phyloP scores from a whole-genome alignment of 2,113 vertebrate genomes.

The Heterochromis multidens region DNA sequence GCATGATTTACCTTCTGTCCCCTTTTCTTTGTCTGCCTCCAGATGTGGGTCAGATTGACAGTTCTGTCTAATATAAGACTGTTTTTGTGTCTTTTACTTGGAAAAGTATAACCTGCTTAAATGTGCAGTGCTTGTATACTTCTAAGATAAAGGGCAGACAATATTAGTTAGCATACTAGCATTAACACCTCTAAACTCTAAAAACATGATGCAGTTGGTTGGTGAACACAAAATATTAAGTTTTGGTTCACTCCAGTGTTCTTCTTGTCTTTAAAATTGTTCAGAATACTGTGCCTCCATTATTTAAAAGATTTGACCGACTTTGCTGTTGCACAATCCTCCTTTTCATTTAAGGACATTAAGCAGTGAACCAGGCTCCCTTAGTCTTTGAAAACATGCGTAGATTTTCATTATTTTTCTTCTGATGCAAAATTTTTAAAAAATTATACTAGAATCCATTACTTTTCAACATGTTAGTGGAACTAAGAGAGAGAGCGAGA shows the following conservation, averaged over 20 bases:
- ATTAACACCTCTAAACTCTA: not conserved
- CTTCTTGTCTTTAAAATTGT: not conserved
- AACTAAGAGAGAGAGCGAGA: not conserved
- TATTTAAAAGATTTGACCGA: not conserved
- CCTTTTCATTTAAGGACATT: not conserved
- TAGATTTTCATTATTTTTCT: too few relatives aligned
- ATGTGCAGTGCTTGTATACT: not conserved
- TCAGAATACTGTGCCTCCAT: not conserved
- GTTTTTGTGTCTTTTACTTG: not conserved
- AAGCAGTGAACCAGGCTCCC: not conserved
- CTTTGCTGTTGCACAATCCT: not conserved
- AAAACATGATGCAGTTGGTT: not conserved
- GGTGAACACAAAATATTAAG: not conserved
- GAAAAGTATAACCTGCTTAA: not conserved
- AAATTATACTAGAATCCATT: not conserved
- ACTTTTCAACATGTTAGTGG: not conserved
- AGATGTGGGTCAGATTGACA: not conserved
- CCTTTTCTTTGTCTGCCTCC: not conserved
- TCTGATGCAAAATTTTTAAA: too few relatives aligned
- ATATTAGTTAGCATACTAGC: not conserved
- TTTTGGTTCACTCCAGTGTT: not conserved
- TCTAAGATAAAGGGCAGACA: not conserved
- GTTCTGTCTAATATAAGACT: not conserved
- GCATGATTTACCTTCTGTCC: not conserved
- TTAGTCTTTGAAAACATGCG: too few relatives aligned